Base-by-base conservation (phyloP, 2,888 invertebrate genomes). In the Unio delphinus region DNA sequence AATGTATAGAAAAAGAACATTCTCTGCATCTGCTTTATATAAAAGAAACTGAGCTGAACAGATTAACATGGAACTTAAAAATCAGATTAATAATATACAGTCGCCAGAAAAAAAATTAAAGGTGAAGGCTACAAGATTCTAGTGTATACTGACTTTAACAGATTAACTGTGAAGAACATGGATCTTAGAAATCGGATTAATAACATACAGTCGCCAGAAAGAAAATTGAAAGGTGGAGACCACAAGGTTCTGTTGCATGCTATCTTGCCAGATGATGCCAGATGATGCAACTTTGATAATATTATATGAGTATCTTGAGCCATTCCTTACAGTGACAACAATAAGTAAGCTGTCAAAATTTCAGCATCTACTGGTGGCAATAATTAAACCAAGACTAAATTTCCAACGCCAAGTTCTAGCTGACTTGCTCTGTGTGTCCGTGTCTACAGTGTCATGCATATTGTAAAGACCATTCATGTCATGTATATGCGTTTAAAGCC, bases 381-480 rank as follows among this genome's bases (percentile, higher is more conserved):
- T 71, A 20, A 68, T 71, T 67, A 64, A 59, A 62, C 55, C 68
- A 18, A 61, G 68, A 56, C 61, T 71, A 23, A 68, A 71, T 59
- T 58, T 67, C 3, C 45, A 54, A 20, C 18, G 34, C 26, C 59
- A 67, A 20, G 59, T 59, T 55, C 55, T 76, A 5, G 69, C 67
- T 17, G 72, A 72, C 60, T 34, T 64, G 34, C 74, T 76, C 56
- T 7, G 26, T 17, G 57, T 74, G 11, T 66, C 65, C 30, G 26
- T 15, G 23, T 70, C 71, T 57, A 73, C 77, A 59, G 68, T 67
- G 17, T 67, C 69, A 18, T 66, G 68, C 8, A 64, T 72, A n/a
- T 72, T 76, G 64, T 11, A 8, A 61, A 56, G 17, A 57, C 58
- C 18, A 60, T 70, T 45, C 55, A 69, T 54, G 64, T 73, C 23